phyloP scores from a whole-genome alignment of 2,888 invertebrate species.

The Carabus problematicus region DNA sequence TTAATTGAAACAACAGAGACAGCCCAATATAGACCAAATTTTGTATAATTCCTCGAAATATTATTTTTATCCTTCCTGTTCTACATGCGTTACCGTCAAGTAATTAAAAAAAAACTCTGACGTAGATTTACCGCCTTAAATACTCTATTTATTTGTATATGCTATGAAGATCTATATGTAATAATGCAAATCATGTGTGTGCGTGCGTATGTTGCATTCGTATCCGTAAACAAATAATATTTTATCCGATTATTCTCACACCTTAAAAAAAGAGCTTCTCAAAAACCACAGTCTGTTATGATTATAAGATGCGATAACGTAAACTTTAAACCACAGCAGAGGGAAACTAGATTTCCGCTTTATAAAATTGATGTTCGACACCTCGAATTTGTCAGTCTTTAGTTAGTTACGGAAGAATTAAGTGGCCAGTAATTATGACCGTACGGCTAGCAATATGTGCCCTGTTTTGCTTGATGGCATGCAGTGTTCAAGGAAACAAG shows the following conservation, averaged over 20 bases:
- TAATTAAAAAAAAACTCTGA: too few species aligned
- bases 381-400: neutral
- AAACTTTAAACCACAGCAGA: conserved; percentile 24
- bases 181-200: too few species aligned
- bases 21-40: too few species aligned
- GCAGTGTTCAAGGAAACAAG: conserved; percentile 4
- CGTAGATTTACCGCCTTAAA: too few species aligned
- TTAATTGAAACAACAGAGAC: too few species aligned
- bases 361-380: conserved; percentile 16
- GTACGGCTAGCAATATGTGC: neutral
- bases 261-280: neutral
- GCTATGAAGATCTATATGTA: too few species aligned
- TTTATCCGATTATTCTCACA: conserved; percentile 18
- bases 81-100: too few species aligned
- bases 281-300: neutral
- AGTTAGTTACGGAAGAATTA: conserved; percentile 8
- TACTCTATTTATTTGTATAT: too few species aligned
- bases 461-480: neutral
- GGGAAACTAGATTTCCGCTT: conserved; percentile 23
- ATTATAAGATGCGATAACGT: conserved; percentile 23
- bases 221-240: too few species aligned
- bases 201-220: too few species aligned
- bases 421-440: neutral
- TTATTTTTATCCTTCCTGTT: too few species aligned
- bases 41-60: too few species aligned